Base-by-base conservation (phyloP, 2,888 invertebrate genomes). In the Tigriopus californicus region DNA sequence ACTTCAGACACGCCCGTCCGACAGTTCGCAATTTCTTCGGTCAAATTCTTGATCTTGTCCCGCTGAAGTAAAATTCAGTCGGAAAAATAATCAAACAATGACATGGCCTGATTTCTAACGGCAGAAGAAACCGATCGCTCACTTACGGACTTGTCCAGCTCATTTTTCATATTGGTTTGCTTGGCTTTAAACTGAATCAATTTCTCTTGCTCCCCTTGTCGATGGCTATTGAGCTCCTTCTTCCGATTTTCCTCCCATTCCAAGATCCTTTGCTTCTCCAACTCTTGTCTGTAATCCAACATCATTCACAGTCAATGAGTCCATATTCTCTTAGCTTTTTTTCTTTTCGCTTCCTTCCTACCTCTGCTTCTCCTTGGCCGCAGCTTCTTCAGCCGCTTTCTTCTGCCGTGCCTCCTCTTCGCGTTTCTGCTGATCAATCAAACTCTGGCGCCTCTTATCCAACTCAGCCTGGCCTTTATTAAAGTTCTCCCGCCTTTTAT, bases 381-480 rank as follows among this genome's bases (percentile, higher is more conserved):
- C 89, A 3, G 82, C 79, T 68, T 95, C 94, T 66, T 92, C 91
- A 11, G 89, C 77, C 69, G 89, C 91, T 70, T 91, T 91, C 2
- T 90, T 76, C 67, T 97, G 92, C 25, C 92, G 78, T 69, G 94
- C 94, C 65, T 95, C 94, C 68, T 85, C 75, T 68, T 97, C 94
- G 67, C 88, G 87, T 62, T 85, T 78, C 69, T 90, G 89, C 62
- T 83, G 82, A 67, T 94, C 92, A 58, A 87, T 77, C n/a, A 97
- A 74, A 52, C 89, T 79, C 66, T 87, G 85, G 33, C 97, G 76
- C 48, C 97, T 74, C 41, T 91, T 74, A 69, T 99, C 97, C 61
- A 98, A 72, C 72, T 97, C 97, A 0, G 94, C 95, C 70, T 98
- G 95, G 0, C 98, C 98, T 64, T 94, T 85, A 64, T 94, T 95